Percentiles rank a stretch among this genome's conserved stretches.
Evolutionary conservation across 2,888 invertebrate genomes (phyloP).

Genomic region (Pandemis heparana): DNA sequence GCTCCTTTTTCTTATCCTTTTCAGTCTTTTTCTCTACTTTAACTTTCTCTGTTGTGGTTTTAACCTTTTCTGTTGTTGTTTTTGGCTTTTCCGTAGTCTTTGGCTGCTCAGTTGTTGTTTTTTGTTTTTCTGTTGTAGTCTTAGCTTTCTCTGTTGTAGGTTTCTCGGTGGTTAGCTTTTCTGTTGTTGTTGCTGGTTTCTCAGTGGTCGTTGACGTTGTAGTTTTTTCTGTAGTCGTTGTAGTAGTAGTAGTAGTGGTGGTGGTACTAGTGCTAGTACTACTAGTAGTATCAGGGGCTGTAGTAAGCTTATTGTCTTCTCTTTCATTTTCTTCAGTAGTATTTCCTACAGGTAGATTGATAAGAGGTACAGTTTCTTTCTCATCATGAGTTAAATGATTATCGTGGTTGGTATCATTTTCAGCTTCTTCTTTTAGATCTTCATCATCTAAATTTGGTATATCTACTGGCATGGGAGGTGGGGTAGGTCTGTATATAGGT

Average conservation of each 20-base stretch:
- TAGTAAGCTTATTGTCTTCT: constrained; percentile 60
- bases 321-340: constrained; percentile 60
- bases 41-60: constrained; percentile 53
- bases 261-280: constrained; percentile 54
- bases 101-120: constrained; percentile 51
- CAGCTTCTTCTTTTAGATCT: constrained; percentile 64
- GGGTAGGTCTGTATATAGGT: constrained; percentile 87
- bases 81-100: constrained; percentile 47
- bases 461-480: constrained; percentile 76
- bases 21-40: constrained; percentile 57
- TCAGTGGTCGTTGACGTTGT: constrained; percentile 50
- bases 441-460: constrained; percentile 70
- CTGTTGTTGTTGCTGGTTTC: constrained; percentile 52
- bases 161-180: constrained; percentile 48
- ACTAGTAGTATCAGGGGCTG: constrained; percentile 57
- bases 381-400: constrained; percentile 70
- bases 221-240: constrained; percentile 54
- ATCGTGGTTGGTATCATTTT: constrained; percentile 74
- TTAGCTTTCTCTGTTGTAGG: constrained; percentile 52
- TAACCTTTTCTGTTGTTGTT: constrained; percentile 51
- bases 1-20: constrained; percentile 73
- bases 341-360: constrained; percentile 55
- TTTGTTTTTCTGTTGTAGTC: constrained; percentile 50
- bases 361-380: constrained; percentile 52
- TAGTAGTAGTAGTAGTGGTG: constrained; percentile 60